Conservation (phyloP, 2,888 invertebrate genomes). For the Euplexia lucipara region DNA sequence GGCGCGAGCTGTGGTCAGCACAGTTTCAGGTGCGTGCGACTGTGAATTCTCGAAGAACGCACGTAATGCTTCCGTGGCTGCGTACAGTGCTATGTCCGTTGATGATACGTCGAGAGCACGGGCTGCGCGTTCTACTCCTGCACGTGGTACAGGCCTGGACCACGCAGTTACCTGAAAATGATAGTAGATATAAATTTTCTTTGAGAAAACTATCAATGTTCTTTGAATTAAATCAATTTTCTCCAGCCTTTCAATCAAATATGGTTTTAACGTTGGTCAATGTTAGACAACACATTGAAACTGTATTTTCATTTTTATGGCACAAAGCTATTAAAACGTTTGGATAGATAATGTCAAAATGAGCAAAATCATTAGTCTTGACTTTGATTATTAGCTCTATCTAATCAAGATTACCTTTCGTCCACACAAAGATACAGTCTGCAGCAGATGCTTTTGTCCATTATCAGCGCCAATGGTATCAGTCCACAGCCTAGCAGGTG, state of each 20-base stretch:
- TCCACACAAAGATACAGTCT: slow-evolving; percentile 93
- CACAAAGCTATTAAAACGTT: no score
- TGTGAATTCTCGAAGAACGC: slow-evolving; percentile 91
- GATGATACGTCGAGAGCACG: slow-evolving; percentile 91
- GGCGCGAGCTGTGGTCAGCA: slow-evolving; percentile 92
- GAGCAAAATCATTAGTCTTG: no score
- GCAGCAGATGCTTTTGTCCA: slow-evolving; percentile 89
- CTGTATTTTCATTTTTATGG: no score
- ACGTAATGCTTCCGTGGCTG: slow-evolving; percentile 92
- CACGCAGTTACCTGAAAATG: slow-evolving; percentile 91
- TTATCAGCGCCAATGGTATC: slow-evolving; percentile 91
- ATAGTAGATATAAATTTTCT: neutral
- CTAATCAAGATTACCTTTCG: slow-evolving; percentile 91
- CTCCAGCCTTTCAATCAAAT: no score
- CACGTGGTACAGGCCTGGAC: slow-evolving; percentile 92
- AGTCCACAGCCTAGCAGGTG: slow-evolving; percentile 84
- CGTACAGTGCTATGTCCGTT: slow-evolving; percentile 92
- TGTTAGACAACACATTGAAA: no score
- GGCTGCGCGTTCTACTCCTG: slow-evolving; percentile 90
- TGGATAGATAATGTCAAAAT: no score
- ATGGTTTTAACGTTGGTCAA: no score
- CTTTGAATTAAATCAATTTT: neutral
- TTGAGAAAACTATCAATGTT: no score
- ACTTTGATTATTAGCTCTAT: no score
- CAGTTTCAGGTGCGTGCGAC: slow-evolving; percentile 89